Base-by-base conservation (phyloP, 2,888 invertebrate species). In the Leptarthrus brevirostris region DNA sequence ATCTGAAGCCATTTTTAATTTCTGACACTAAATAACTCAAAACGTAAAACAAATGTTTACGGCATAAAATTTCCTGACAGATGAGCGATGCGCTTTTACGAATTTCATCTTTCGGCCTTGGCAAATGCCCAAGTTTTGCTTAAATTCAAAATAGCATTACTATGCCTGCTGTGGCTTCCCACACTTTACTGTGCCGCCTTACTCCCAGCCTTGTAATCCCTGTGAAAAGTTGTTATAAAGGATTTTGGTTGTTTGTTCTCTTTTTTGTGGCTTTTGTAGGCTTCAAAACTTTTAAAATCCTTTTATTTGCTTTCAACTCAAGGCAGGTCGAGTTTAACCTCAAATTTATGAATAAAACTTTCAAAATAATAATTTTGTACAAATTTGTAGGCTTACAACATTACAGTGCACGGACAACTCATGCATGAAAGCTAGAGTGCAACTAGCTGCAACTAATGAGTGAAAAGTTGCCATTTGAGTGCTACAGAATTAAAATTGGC, bases 21-120 rank as follows among this genome's bases (percentile, higher is more conserved):
- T 16, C 18, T 20, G 49, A 20, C 49, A 49, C 20, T 16, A 49
- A 49, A 16, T 49, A 49, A 49, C 20, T 49, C 49, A 49, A 16
- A 49, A 49, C 49, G 49, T 20, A 49, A 49, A 49, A 49, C 49
- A 49, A 49, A 49, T 49, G 49, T 49, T 49, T 49, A 49, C 18
- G 49, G 49, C 18, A 49, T 20, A 49, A 20, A 20, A 49, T n/a
- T 49, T n/a, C 12, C 49, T 49, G 49, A 49, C 49, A 49, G 49
- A 49, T 49, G 49, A 49, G 49, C 49, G 49, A 49, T 49, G 49
- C 49, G 49, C 49, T 49, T 49, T 49, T 49, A 49, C 49, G 49
- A 49, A 49, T 49, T 49, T 49, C 49, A 49, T 49, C 49, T 49
- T 49, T 49, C 18, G 49, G 14, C 18, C 49, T 20, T 49, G 49